Evolutionary conservation across 2,113 vertebrate genomes (phyloP).

Genomic region (Morphnarchus princeps): DNA sequence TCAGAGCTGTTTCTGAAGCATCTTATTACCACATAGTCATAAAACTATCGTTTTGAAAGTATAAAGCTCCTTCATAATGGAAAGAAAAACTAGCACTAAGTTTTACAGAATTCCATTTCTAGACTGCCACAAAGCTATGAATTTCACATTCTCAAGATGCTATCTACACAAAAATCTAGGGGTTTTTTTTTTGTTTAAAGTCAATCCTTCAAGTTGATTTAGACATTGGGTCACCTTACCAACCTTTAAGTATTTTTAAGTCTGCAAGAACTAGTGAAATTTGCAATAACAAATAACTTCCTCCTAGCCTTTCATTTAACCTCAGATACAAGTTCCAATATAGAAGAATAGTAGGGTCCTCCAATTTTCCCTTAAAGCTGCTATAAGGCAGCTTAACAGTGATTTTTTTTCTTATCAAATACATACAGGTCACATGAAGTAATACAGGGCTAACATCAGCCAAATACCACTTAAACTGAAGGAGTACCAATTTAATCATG

Average conservation of each 20-base stretch:
- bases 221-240: not conserved
- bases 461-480: not conserved
- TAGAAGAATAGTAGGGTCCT: not conserved
- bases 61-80: not conserved
- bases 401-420: not conserved
- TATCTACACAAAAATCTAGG: not conserved
- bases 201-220: constrained; percentile 5
- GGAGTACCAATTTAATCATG: not conserved
- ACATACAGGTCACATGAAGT: not conserved
- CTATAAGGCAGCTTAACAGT: not conserved
- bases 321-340: not conserved
- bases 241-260: not conserved
- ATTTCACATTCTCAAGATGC: not conserved
- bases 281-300: not conserved
- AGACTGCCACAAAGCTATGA: not conserved
- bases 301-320: not conserved
- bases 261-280: not conserved
- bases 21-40: not conserved
- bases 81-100: not conserved
- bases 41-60: not conserved
- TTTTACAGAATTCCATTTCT: not conserved
- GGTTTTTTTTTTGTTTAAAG: not conserved
- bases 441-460: not conserved
- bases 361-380: not conserved
- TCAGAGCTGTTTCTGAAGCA: not conserved